Conservation (phyloP, 23 tunicate species). For the Halocynthia roretzi region DNA sequence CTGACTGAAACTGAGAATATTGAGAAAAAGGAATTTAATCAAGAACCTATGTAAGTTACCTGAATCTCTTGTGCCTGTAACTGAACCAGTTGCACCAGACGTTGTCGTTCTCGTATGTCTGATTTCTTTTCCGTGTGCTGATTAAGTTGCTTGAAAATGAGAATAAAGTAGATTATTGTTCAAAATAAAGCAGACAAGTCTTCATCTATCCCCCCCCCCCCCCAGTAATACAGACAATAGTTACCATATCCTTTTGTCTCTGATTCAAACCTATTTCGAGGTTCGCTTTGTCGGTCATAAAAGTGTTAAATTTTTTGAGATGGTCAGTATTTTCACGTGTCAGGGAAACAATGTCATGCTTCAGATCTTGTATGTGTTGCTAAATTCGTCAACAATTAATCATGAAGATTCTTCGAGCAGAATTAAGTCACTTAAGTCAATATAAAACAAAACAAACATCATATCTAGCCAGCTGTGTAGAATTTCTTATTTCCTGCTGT, state of each 20-base stretch:
- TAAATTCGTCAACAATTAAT: conserved; percentile 6
- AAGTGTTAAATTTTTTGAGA: conserved; percentile 62
- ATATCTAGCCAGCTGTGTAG: conserved; percentile 27
- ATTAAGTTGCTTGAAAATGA: conserved; percentile 28
- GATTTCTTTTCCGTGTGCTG: conserved; percentile 32
- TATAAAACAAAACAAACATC: conserved; percentile 20
- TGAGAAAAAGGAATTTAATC: not conserved
- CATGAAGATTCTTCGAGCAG: not conserved
- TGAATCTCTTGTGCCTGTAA: conserved; percentile 88
- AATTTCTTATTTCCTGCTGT: conserved; percentile 51
- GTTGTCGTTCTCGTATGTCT: conserved; percentile 64
- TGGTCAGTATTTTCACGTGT: conserved; percentile 74
- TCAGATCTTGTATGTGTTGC: conserved; percentile 50
- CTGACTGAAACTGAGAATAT: not conserved
- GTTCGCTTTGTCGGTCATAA: conserved; percentile 51
- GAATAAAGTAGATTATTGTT: not conserved
- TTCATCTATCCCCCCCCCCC: conserved; percentile 5
- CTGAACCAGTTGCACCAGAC: conserved; percentile 82
- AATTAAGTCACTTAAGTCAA: not conserved
- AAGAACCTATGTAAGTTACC: conserved; percentile 19
- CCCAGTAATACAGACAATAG: not conserved
- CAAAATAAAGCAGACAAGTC: not conserved
- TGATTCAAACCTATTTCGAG: conserved; percentile 64
- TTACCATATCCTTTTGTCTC: conserved; percentile 61
- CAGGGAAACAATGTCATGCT: conserved; percentile 42